phyloP scores from a whole-genome alignment of 2,797 vertebrate species.

The Coccyzus lansbergi region DNA sequence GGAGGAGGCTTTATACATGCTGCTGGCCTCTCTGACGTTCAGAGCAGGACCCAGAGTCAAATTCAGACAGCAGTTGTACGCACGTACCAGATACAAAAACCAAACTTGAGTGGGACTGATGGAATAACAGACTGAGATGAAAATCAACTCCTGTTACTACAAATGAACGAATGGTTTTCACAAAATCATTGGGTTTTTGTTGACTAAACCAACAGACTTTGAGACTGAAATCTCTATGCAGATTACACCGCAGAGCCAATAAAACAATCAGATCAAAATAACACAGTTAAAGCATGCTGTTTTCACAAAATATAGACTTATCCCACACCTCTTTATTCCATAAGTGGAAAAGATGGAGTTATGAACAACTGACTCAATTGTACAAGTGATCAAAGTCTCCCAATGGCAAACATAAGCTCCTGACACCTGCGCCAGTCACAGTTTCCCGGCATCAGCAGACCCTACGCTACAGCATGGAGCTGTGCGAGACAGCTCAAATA shows the following conservation, averaged over 20 bases:
- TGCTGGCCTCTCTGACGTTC: neutral
- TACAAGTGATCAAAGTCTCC: neutral
- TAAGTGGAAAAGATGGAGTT: neutral
- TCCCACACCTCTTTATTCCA: neutral
- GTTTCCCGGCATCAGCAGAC: neutral
- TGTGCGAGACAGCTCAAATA: neutral
- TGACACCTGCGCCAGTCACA: neutral
- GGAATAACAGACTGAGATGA: neutral
- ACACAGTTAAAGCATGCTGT: neutral
- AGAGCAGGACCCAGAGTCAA: neutral
- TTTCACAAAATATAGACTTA: neutral
- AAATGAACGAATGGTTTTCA: neutral
- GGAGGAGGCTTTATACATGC: neutral
- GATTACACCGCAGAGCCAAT: neutral
- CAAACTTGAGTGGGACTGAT: neutral
- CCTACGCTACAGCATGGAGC: neutral
- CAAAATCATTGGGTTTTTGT: neutral
- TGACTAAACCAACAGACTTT: neutral
- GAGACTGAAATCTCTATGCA: neutral
- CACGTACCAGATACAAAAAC: neutral
- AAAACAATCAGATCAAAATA: neutral
- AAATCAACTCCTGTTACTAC: neutral
- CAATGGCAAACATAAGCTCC: neutral
- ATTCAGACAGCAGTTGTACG: neutral
- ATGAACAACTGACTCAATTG: neutral